Evolutionary conservation across 2,113 vertebrate species (phyloP).

Genomic region (Charina bottae): DNA sequence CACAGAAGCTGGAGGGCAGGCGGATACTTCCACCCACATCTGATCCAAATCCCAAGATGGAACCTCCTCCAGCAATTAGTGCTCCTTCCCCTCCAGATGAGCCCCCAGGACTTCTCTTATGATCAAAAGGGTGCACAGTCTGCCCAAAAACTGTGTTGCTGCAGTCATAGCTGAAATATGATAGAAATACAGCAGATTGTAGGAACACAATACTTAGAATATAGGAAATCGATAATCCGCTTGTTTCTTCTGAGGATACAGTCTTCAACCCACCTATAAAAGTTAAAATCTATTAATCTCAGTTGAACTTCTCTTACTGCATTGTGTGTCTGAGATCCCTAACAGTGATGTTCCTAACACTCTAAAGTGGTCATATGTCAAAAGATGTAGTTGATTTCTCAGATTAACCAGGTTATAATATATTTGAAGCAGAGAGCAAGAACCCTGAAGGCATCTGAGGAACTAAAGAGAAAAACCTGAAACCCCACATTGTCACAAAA

Average conservation of each 20-base stretch:
- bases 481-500: background rate
- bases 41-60: conserved; percentile 66
- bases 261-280: background rate
- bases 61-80: conserved; percentile 69
- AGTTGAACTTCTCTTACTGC: background rate
- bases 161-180: conserved; percentile 72
- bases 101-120: conserved; percentile 62
- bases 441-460: background rate
- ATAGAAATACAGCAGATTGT: background rate
- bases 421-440: background rate
- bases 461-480: background rate
- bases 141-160: conserved; percentile 72
- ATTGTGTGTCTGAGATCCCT: background rate
- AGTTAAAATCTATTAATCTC: background rate
- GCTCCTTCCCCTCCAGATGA: conserved; percentile 73
- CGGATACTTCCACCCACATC: conserved; percentile 72
- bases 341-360: background rate
- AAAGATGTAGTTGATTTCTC: background rate
- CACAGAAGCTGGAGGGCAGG: conserved; percentile 71
- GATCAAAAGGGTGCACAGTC: conserved; percentile 63
- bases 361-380: background rate
- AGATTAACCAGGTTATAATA: background rate
- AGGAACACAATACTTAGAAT: background rate
- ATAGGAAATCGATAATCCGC: background rate
- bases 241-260: background rate